Conservation (phyloP, 2,888 invertebrate genomes). For the Latrodectus hesperus region DNA sequence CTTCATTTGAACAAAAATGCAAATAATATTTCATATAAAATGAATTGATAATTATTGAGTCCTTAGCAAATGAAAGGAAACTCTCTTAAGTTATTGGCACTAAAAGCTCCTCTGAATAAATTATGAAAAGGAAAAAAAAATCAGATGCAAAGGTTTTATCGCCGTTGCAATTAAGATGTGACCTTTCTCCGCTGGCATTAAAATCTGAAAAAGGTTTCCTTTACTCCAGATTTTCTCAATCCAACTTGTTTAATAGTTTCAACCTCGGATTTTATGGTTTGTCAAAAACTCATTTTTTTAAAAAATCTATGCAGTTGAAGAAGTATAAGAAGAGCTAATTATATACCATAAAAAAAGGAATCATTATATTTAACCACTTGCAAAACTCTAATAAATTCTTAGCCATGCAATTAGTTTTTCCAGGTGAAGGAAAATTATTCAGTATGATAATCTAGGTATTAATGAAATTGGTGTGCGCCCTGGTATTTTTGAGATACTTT, state of each 20-base stretch:
- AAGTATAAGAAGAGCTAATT: no score
- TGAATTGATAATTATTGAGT: not conserved
- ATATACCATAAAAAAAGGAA: no score
- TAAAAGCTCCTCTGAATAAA: conserved; percentile 4
- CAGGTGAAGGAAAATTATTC: no score
- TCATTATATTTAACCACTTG: no score
- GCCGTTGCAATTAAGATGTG: conserved; percentile 5
- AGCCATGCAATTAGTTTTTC: no score
- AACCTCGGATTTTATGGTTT: not conserved
- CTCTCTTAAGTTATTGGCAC: not conserved
- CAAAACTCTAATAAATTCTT: no score
- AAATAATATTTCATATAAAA: not conserved
- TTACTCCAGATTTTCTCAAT: not conserved
- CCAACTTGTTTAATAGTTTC: not conserved
- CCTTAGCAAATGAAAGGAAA: not conserved
- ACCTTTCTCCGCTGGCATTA: not conserved
- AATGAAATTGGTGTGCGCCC: no score
- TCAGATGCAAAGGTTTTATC: not conserved
- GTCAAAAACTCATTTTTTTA: not conserved
- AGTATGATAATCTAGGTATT: no score
- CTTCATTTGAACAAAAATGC: not conserved
- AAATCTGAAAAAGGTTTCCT: not conserved
- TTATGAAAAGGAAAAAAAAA: not conserved
- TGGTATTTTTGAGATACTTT: no score
- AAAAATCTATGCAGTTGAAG: no score